These are phyloP conservation scores for Thamnophis sirtalis DNA, from an alignment of 2,113 vertebrate species.

Conservation along the genomic window DNA sequence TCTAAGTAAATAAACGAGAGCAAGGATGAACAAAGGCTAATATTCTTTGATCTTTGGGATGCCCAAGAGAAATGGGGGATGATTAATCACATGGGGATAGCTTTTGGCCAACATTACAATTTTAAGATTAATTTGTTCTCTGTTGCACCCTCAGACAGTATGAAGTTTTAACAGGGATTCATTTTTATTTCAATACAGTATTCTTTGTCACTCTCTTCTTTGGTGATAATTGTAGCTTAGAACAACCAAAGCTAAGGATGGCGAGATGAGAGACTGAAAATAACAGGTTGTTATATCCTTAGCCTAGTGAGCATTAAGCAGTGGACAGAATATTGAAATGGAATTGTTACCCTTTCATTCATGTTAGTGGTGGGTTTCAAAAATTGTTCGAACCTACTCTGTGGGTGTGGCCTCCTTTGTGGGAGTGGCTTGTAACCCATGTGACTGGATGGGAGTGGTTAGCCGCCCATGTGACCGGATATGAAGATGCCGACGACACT, in stretches of 20 bases:
- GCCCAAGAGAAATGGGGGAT: constrained; percentile 47
- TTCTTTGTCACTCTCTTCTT: background rate
- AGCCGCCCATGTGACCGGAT: too few species aligned
- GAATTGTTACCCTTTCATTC: background rate
- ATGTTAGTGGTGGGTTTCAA: too few species aligned
- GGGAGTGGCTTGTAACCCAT: too few species aligned
- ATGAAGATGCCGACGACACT: too few species aligned
- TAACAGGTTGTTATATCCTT: background rate
- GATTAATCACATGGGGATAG: constrained; percentile 40
- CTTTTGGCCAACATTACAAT: constrained; percentile 53
- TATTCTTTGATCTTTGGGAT: constrained; percentile 54
- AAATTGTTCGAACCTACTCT: too few species aligned
- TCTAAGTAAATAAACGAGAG: constrained; percentile 26
- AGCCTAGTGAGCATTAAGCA: background rate
- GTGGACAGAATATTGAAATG: background rate
- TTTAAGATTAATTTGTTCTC: constrained; percentile 52
- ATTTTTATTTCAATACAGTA: constrained; percentile 27
- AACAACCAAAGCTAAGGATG: background rate
- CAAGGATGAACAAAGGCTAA: constrained; percentile 29
- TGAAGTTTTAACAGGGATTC: background rate
- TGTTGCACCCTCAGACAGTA: constrained; percentile 32
- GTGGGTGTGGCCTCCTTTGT: too few species aligned
- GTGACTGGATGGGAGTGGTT: too few species aligned
- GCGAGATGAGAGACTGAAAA: background rate
- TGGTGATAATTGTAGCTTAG: background rate